Base-by-base conservation (phyloP, 2,797 vertebrate species). In the Hephaestus fuliginosus region DNA sequence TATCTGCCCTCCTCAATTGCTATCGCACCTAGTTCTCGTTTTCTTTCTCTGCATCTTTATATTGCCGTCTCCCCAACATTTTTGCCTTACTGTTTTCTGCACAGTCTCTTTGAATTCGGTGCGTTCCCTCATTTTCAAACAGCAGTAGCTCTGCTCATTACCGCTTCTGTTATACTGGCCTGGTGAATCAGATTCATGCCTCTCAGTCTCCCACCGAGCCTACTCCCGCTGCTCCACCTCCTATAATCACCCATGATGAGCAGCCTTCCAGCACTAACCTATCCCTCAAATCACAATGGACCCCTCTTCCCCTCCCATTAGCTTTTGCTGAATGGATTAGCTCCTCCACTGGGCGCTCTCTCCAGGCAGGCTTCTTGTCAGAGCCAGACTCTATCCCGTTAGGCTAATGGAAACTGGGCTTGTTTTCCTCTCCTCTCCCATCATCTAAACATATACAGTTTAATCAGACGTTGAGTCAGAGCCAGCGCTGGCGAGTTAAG, bases 271-370 rank as follows among this genome's bases (percentile, higher is more conserved):
- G 90, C 87, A 71, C 91, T 93, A 93, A 94, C 92, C 93, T 87
- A 94, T 94, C 86, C 92, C 90, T 95, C 91, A 93, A 93, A 95
- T 95, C 91, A 91, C 92, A 94, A 92, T 89, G 89, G 94, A 94
- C 91, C 93, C 85, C 84, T 90, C 90, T 91, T 91, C 90, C 85
- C 85, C 83, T 88, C 91, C 85, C 88, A 94, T 95, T 95, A 95
- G 92, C 91, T 87, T 90, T 86, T 88, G 86, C 90, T 90, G 90
- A 92, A 93, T 88, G 90, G 91, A 95, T 95, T 93, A 94, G 91
- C 91, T 93, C 82, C 88, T 93, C 90, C 58, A 33, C 87, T 82
- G 87, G 83, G 82, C 78, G 86, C 82, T 86, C 82, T 89, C 90
- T 88, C 85, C 70, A 79, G 82, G 77, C 89, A 87, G 88, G 71